phyloP scores from a whole-genome alignment of 2,113 vertebrate genomes.

The Lipotes vexillifer region DNA sequence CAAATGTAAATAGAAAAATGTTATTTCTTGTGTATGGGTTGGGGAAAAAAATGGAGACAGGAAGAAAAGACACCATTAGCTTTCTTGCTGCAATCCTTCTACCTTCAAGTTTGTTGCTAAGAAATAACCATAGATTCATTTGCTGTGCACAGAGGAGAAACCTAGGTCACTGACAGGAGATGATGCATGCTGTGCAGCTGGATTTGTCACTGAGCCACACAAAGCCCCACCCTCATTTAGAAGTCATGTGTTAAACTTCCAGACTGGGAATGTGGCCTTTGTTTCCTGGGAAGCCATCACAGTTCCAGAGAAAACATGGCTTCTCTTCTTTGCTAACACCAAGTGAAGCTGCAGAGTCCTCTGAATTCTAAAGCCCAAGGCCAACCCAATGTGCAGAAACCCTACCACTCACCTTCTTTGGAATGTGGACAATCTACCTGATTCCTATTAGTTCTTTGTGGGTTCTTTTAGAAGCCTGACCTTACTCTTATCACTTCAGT shows the following conservation, averaged over 20 bases:
- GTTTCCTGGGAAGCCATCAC: background rate
- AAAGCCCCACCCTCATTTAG: background rate
- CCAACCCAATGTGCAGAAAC: background rate
- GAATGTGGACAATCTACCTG: background rate
- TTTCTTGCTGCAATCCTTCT: background rate
- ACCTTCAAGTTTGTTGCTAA: slow-evolving; percentile 14
- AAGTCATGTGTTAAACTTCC: slow-evolving; percentile 15
- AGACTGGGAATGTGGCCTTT: background rate
- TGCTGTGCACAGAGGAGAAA: background rate
- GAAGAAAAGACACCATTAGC: background rate
- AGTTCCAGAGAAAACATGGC: background rate
- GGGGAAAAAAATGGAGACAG: background rate
- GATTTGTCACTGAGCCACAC: background rate
- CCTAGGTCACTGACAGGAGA: background rate
- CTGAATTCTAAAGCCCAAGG: background rate
- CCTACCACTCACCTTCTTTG: background rate
- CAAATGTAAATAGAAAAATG: slow-evolving; percentile 55
- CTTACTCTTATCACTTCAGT: background rate
- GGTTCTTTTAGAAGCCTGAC: background rate
- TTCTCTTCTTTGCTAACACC: background rate
- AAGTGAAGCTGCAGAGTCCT: background rate
- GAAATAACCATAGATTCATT: background rate
- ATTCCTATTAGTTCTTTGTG: background rate
- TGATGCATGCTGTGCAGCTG: background rate
- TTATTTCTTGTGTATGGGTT: background rate